Percentiles rank a stretch among this genome's conserved stretches.
Conservation (phyloP, 2,113 vertebrate genomes). For the Ammospiza nelsoni region DNA sequence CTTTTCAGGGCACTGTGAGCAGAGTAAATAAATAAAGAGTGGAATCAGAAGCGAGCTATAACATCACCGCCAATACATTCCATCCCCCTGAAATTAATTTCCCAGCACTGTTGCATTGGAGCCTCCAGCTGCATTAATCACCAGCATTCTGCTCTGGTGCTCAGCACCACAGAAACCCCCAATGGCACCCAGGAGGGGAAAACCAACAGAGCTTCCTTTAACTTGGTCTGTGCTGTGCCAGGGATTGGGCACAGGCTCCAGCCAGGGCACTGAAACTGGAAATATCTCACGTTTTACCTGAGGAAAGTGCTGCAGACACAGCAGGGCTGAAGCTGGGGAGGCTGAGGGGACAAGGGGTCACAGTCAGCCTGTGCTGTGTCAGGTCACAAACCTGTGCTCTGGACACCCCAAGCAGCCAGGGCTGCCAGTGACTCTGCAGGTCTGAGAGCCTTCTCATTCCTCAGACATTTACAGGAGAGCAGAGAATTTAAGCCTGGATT, state of each 20-base stretch:
- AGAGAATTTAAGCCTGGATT: neutral
- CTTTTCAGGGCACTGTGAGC: neutral
- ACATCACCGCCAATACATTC: neutral
- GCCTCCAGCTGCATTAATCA: neutral
- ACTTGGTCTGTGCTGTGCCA: neutral
- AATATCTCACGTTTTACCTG: neutral
- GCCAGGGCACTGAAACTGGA: neutral
- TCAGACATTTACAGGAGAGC: neutral
- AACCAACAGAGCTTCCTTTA: neutral
- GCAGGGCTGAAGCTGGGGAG: neutral
- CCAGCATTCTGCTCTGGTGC: neutral
- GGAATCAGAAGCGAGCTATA: neutral
- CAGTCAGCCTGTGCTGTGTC: neutral
- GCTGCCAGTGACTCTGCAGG: fast-evolving
- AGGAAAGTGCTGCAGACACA: neutral
- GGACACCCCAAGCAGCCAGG: neutral
- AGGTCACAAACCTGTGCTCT: neutral
- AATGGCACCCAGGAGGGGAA: neutral
- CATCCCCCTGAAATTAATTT: neutral
- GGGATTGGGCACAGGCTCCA: neutral
- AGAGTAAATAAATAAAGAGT: conserved; percentile 39
- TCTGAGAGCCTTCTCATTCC: neutral
- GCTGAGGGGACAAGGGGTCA: neutral
- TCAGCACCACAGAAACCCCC: neutral
- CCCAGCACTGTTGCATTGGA: neutral